phyloP scores from a whole-genome alignment of 2,113 vertebrate species.

The Gnathonemus longibarbis region DNA sequence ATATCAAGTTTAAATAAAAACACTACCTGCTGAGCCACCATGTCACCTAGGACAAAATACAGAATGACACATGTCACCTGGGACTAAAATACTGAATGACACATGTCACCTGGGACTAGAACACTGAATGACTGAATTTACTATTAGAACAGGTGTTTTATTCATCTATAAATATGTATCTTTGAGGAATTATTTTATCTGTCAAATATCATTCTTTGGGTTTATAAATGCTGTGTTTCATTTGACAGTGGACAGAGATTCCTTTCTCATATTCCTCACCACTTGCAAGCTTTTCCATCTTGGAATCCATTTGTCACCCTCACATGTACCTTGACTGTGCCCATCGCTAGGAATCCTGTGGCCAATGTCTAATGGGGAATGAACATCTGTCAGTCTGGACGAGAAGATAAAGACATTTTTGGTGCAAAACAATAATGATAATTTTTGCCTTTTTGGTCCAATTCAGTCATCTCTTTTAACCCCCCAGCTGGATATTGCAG shows the following conservation, averaged over 20 bases:
- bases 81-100: neutral
- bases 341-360: neutral
- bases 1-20: neutral
- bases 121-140: neutral
- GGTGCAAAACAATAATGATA: neutral
- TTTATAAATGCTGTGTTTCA: neutral
- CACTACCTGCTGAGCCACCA: neutral
- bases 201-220: too few relatives aligned
- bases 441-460: neutral
- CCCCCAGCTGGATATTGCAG: neutral
- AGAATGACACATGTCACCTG: neutral
- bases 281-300: neutral
- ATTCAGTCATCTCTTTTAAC: neutral
- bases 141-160: neutral
- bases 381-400: neutral
- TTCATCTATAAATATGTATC: neutral
- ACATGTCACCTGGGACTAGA: neutral
- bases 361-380: neutral
- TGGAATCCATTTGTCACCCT: neutral
- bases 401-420: neutral
- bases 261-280: neutral
- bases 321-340: neutral
- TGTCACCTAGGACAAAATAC: neutral
- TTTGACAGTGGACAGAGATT: neutral
- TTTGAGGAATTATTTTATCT: neutral